Percentiles rank a stretch among this genome's conserved stretches.
Conservation (phyloP, 2,797 vertebrate species). For the Anomalospiza imberbis region DNA sequence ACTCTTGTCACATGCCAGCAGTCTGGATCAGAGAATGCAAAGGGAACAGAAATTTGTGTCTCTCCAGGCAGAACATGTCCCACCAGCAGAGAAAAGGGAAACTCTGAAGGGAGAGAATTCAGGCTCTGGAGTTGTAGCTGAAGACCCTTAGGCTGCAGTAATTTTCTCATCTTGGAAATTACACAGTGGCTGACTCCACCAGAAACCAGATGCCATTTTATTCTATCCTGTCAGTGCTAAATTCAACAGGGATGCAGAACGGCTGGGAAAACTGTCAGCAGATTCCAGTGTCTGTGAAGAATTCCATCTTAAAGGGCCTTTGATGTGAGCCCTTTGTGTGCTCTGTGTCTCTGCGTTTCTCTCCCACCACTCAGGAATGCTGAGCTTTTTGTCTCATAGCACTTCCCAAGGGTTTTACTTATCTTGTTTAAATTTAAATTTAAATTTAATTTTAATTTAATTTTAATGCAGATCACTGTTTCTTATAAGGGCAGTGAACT, state of each 20-base stretch:
- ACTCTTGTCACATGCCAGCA: neutral
- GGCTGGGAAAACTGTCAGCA: neutral
- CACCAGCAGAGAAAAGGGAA: neutral
- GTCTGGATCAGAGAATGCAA: neutral
- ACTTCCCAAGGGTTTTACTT: neutral
- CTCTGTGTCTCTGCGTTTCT: fast-evolving
- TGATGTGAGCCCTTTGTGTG: neutral
- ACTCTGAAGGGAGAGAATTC: neutral
- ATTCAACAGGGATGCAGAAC: neutral
- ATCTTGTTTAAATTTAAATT: neutral
- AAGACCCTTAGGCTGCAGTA: neutral
- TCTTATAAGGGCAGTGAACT: neutral
- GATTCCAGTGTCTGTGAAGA: neutral
- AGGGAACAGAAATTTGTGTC: neutral
- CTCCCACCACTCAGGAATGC: neutral
- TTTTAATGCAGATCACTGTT: neutral
- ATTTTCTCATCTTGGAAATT: neutral
- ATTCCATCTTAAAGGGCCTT: neutral
- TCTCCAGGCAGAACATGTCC: neutral
- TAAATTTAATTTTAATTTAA: neutral
- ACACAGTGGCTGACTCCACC: too few relatives aligned
- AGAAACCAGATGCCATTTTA: neutral
- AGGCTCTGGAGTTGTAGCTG: neutral
- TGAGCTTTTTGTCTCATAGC: neutral
- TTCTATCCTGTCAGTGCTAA: neutral